phyloP scores from a whole-genome alignment of 2,888 invertebrate genomes.

The Anoncus sp. region DNA sequence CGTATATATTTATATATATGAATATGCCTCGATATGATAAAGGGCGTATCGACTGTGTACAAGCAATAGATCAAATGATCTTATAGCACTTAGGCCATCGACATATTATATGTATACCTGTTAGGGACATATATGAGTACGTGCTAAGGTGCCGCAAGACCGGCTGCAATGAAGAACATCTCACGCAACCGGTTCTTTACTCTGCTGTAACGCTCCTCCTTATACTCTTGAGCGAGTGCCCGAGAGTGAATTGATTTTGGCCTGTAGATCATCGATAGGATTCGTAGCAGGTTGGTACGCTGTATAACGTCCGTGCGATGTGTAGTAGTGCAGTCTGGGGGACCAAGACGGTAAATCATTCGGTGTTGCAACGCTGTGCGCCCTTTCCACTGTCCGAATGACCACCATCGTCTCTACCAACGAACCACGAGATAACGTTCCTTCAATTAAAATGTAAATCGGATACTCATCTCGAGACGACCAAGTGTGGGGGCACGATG shows the following conservation, averaged over 20 bases:
- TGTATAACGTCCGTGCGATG: not conserved
- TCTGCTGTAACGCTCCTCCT: not conserved
- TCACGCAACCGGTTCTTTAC: conserved; percentile 63
- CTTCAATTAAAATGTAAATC: conserved; percentile 81
- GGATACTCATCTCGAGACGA: conserved; percentile 24
- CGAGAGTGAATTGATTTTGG: conserved; percentile 72
- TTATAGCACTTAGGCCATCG: conserved; percentile 8
- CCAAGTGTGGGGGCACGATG: not conserved
- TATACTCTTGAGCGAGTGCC: conserved; percentile 6
- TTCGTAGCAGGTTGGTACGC: conserved; percentile 7
- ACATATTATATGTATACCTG: conserved; percentile 2
- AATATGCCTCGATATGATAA: too few relatives aligned
- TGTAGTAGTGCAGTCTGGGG: not conserved
- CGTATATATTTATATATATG: too few relatives aligned
- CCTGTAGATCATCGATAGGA: conserved; percentile 66
- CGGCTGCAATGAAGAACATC: conserved; percentile 45
- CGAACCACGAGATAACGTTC: conserved; percentile 66
- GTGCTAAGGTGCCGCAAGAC: conserved; percentile 45
- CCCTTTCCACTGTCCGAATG: not conserved
- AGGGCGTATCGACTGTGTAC: not conserved
- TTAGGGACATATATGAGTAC: conserved; percentile 31
- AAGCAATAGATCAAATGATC: not conserved
- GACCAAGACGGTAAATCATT: conserved; percentile 68
- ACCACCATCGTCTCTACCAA: conserved; percentile 4
- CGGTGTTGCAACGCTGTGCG: conserved; percentile 20